Evolutionary conservation across 2,888 invertebrate species (phyloP).

Genomic region (Limulus polyphemus): DNA sequence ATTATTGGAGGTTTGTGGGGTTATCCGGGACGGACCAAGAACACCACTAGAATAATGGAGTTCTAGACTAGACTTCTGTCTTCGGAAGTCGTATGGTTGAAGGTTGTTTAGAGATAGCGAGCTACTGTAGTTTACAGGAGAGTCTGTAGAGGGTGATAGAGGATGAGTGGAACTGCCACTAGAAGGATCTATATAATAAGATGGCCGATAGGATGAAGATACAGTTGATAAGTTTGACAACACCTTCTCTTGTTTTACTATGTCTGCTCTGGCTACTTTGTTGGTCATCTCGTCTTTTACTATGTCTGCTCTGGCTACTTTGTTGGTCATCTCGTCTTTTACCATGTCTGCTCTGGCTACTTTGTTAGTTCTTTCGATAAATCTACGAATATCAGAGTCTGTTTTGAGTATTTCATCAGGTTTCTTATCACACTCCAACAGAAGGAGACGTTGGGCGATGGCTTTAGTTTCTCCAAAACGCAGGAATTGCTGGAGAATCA

Average conservation of each 20-base stretch:
- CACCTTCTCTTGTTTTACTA: not conserved
- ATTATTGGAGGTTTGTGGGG: slow-evolving; percentile 25
- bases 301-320: slow-evolving; percentile 1
- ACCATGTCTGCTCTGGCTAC: not conserved
- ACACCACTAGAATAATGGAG: not conserved
- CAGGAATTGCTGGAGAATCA: slow-evolving; percentile 82
- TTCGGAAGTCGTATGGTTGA: slow-evolving; percentile 88
- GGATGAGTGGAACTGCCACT: slow-evolving; percentile 18
- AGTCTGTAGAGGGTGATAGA: slow-evolving; percentile 4
- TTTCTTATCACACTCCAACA: slow-evolving; percentile 1
- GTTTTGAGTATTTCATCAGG: not conserved
- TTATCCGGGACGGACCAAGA: slow-evolving; percentile 3
- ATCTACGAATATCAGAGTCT: slow-evolving; percentile 45
- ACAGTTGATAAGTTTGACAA: too few species aligned
- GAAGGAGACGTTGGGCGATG: slow-evolving; percentile 52
- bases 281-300: not conserved
- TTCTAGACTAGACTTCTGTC: slow-evolving; percentile 34
- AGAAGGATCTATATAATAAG: slow-evolving; percentile 1
- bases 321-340: not conserved
- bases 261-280: not conserved
- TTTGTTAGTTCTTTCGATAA: slow-evolving; percentile 42
- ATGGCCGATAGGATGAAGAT: too few species aligned
- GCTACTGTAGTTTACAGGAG: slow-evolving; percentile 32
- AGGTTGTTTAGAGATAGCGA: slow-evolving; percentile 69
- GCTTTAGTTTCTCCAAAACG: slow-evolving; percentile 78